Conservation (phyloP, 2,888 invertebrate species). For the Archips xylosteana region DNA sequence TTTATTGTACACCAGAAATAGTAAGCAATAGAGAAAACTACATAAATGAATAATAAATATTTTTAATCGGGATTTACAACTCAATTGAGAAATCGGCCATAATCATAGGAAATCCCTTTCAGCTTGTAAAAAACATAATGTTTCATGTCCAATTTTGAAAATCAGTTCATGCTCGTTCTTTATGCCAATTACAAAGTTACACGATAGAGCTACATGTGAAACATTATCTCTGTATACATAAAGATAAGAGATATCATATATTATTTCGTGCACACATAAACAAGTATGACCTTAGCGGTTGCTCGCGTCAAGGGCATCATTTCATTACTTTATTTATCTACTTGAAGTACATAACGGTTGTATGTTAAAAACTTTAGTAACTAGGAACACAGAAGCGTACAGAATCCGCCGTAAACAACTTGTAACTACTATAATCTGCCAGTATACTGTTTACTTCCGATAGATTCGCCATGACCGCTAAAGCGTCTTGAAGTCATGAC, state of each 20-base stretch:
- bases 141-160: neutral
- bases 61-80: too few relatives aligned
- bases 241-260: conserved; percentile 48
- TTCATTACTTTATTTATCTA: conserved; percentile 37
- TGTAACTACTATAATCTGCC: neutral
- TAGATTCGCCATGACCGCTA: conserved; percentile 18
- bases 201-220: conserved; percentile 21
- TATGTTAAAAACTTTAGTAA: conserved; percentile 9
- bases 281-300: conserved; percentile 57
- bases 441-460: conserved; percentile 6
- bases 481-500: conserved; percentile 10
- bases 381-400: conserved; percentile 3
- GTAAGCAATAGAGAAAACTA: too few relatives aligned
- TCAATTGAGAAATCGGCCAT: too few relatives aligned
- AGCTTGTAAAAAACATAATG: neutral
- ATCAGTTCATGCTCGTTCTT: neutral
- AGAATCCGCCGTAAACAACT: neutral
- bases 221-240: conserved; percentile 40
- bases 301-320: conserved; percentile 53
- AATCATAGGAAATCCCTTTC: neutral
- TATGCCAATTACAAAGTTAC: conserved; percentile 13
- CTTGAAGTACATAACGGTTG: conserved; percentile 25
- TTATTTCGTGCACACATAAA: conserved; percentile 49
- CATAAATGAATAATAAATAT: too few relatives aligned
- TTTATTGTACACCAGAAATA: too few relatives aligned